Evolutionary conservation across 1,140 invertebrate genomes (phyloP).

Genomic region (Drosophila pandora): DNA sequence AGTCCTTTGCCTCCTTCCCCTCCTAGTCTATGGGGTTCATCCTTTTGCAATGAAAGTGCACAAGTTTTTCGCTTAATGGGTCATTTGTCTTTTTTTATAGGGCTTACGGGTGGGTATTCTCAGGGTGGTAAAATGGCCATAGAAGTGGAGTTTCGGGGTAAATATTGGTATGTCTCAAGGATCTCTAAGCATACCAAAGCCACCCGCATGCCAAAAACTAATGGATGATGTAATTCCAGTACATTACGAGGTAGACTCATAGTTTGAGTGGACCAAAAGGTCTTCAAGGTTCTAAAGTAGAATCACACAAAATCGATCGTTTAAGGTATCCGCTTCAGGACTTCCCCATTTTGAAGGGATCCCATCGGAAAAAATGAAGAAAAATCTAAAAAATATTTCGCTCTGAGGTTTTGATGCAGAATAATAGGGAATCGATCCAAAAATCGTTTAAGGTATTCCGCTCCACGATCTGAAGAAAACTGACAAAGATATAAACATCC

Average conservation of each 20-base stretch:
- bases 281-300: too few relatives aligned
- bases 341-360: too few relatives aligned
- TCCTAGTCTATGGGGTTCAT: slow-evolving; percentile 6
- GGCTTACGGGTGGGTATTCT: slow-evolving; percentile 20
- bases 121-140: slow-evolving; percentile 4
- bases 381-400: too few relatives aligned
- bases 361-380: too few relatives aligned
- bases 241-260: not conserved
- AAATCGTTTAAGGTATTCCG: too few relatives aligned
- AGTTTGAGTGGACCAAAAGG: not conserved
- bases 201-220: not conserved
- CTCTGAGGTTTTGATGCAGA: too few relatives aligned
- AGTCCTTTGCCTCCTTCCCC: not conserved
- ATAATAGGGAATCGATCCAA: too few relatives aligned
- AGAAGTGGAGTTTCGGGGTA: not conserved
- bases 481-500: too few relatives aligned
- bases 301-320: too few relatives aligned
- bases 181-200: not conserved
- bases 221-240: not conserved
- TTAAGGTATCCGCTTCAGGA: too few relatives aligned
- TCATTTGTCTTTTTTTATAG: slow-evolving; percentile 80
- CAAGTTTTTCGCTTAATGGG: slow-evolving; percentile 79
- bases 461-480: too few relatives aligned
- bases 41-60: slow-evolving; percentile 70
- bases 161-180: not conserved